Conservation (phyloP, 2,888 invertebrate species). For the Xestia ashworthii region DNA sequence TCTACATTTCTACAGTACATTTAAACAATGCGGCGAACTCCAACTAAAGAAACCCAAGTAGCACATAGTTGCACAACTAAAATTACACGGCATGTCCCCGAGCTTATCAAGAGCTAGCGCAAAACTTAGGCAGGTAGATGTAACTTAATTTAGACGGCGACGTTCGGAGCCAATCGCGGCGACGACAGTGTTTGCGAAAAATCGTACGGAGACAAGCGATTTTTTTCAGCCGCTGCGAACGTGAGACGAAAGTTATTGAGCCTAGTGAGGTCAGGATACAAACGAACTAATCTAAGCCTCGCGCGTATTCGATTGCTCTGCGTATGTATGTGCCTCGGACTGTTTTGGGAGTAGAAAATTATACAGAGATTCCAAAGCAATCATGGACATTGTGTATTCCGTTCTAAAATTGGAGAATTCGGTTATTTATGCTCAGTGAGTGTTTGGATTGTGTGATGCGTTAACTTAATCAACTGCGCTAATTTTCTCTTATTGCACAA, state of each 20-base stretch:
- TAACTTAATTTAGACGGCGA: conserved; percentile 83
- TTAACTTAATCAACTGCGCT: neutral
- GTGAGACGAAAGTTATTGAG: conserved; percentile 78
- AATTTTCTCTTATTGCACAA: neutral
- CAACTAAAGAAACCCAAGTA: conserved; percentile 44
- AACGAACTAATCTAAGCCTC: conserved; percentile 67
- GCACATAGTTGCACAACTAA: conserved; percentile 52
- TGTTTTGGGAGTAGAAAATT: conserved; percentile 38
- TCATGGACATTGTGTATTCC: conserved; percentile 10
- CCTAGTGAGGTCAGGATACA: conserved; percentile 56
- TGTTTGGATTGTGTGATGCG: neutral
- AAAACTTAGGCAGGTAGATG: conserved; percentile 77
- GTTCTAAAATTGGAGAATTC: conserved; percentile 12
- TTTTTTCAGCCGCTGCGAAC: conserved; percentile 77
- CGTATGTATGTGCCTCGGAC: conserved; percentile 42
- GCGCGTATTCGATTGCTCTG: conserved; percentile 38
- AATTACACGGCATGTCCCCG: conserved; percentile 57
- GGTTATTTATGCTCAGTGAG: conserved; percentile 1
- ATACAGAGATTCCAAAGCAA: conserved; percentile 38
- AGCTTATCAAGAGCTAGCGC: conserved; percentile 68
- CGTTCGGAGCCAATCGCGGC: conserved; percentile 78
- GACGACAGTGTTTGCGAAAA: conserved; percentile 77
- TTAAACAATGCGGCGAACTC: conserved; percentile 51
- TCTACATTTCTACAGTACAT: conserved; percentile 28
- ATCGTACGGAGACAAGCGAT: conserved; percentile 80